Conservation (phyloP, 1,140 invertebrate genomes). For the Drosophila micromelanica region DNA sequence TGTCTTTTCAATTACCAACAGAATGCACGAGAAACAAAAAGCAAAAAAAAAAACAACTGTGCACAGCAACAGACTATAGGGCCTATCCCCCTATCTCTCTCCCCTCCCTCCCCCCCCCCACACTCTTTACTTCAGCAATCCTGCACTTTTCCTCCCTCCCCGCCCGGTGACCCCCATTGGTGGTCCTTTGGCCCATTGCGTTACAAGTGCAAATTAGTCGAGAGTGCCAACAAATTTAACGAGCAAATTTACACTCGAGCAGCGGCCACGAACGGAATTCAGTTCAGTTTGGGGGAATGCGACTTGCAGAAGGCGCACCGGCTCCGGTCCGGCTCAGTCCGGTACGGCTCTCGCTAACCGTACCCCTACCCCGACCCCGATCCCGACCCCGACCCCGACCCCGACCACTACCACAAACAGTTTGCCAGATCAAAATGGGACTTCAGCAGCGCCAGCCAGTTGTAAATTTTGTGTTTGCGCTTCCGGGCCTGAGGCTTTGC, state of each 20-base stretch:
- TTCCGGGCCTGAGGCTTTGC: constrained; percentile 34
- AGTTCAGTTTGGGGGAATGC: constrained; percentile 15
- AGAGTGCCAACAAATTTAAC: constrained; percentile 82
- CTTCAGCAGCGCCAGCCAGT: constrained; percentile 56
- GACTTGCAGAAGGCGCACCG: constrained; percentile 7
- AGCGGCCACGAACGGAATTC: constrained; percentile 60
- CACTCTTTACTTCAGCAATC: too few relatives aligned
- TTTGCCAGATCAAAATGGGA: constrained; percentile 45
- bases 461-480: constrained; percentile 67
- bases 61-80: constrained; percentile 24
- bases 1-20: constrained; percentile 51
- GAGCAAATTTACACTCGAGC: constrained; percentile 80
- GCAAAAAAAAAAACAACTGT: constrained; percentile 7
- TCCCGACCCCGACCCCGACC: neutral
- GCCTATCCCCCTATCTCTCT: neutral
- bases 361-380: neutral
- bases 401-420: neutral
- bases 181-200: constrained; percentile 50
- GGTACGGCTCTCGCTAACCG: neutral
- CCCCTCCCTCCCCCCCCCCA: too few relatives aligned
- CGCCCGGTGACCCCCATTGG: neutral
- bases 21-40: constrained; percentile 13
- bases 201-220: constrained; percentile 79
- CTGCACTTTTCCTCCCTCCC: too few relatives aligned
- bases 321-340: neutral